These are phyloP conservation scores for Agrochola circellaris DNA, from an alignment of 2,888 invertebrate genomes.

Conservation along the genomic window DNA sequence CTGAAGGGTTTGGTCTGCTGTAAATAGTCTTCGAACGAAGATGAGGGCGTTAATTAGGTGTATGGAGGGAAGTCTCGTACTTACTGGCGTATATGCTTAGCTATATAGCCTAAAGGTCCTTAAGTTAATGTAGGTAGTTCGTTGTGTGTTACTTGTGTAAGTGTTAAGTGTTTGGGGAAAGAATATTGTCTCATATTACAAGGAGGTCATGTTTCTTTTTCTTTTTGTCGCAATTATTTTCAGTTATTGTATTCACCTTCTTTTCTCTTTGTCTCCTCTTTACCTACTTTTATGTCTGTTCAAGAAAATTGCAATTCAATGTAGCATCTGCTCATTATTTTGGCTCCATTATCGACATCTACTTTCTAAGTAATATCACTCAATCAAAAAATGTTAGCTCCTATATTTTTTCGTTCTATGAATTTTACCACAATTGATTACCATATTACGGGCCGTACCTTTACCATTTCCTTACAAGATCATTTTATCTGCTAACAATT, in stretches of 20 bases:
- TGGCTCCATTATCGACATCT: not conserved
- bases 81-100: constrained; percentile 14
- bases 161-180: constrained; percentile 5
- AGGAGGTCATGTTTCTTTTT: not conserved
- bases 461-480: constrained; percentile 48
- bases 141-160: constrained; percentile 6
- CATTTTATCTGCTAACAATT: constrained; percentile 59
- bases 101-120: constrained; percentile 16
- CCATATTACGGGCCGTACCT: constrained; percentile 27
- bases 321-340: not conserved
- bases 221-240: not conserved
- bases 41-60: constrained; percentile 57
- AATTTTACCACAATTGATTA: constrained; percentile 38
- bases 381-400: constrained; percentile 13
- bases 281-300: no score
- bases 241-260: not conserved
- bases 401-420: constrained; percentile 24
- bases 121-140: constrained; percentile 32
- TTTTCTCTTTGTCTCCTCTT: not conserved
- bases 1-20: constrained; percentile 23
- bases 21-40: constrained; percentile 49
- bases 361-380: constrained; percentile 5
- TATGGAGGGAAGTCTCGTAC: constrained; percentile 28
- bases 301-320: no score
- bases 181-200: not conserved